Evolutionary conservation across 2,113 vertebrate genomes (phyloP).

Genomic region (Lonchura striata): DNA sequence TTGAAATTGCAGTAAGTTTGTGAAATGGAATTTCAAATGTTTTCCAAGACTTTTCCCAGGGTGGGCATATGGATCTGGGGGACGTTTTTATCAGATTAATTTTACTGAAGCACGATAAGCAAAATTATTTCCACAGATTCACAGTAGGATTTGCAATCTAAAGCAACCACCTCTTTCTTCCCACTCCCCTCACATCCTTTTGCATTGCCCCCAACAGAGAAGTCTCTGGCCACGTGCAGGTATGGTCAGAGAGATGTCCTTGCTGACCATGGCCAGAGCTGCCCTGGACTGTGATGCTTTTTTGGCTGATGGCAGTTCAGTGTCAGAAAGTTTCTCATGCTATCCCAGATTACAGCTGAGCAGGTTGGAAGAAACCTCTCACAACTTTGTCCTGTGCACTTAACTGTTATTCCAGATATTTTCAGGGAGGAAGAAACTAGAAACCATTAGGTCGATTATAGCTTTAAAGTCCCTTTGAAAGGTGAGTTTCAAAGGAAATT

Average conservation of each 20-base stretch:
- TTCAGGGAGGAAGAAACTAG: neutral
- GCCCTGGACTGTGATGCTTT: neutral
- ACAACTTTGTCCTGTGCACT: neutral
- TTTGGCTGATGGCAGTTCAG: neutral
- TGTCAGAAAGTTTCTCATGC: neutral
- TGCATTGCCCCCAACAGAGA: neutral
- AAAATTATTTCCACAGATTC: neutral
- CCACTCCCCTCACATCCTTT: neutral
- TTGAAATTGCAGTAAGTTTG: neutral
- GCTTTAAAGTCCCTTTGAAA: neutral
- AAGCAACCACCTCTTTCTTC: neutral
- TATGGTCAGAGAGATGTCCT: accelerated
- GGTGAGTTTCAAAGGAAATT: neutral
- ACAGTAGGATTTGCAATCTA: neutral
- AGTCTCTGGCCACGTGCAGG: neutral
- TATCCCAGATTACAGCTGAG: neutral
- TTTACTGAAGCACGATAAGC: neutral
- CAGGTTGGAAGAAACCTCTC: neutral
- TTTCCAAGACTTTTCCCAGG: neutral
- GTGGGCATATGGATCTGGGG: neutral
- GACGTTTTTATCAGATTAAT: neutral
- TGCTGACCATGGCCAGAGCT: neutral
- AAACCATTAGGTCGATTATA: neutral
- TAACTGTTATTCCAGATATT: neutral
- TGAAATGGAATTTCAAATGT: neutral